phyloP scores from a whole-genome alignment of 2,797 vertebrate species.

The Agapornis canus region DNA sequence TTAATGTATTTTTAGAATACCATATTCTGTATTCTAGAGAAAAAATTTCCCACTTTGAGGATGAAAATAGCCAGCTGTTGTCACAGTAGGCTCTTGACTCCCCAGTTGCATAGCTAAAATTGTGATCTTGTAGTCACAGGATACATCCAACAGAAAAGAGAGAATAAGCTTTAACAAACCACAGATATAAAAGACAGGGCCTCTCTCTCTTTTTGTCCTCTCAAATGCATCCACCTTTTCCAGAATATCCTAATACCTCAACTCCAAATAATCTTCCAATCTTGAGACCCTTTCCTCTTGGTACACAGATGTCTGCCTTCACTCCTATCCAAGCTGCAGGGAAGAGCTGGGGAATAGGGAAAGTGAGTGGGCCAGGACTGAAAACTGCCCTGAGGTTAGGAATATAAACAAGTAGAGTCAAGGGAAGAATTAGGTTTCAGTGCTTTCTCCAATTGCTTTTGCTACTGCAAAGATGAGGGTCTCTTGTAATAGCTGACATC shows the following conservation, averaged over 20 bases:
- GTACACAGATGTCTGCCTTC: background rate
- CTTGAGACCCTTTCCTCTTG: background rate
- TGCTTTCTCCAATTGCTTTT: background rate
- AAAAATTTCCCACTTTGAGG: background rate
- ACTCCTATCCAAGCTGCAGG: background rate
- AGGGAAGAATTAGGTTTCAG: background rate
- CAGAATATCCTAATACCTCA: background rate
- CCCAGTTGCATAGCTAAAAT: background rate
- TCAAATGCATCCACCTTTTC: background rate
- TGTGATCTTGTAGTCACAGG: background rate
- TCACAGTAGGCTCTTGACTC: background rate
- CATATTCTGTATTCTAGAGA: background rate
- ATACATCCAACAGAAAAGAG: background rate
- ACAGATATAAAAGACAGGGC: background rate
- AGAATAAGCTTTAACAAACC: background rate
- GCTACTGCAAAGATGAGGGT: background rate
- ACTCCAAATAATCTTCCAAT: background rate
- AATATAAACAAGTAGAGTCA: background rate
- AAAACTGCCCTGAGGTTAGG: background rate
- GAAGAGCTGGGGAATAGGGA: background rate
- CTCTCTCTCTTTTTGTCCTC: background rate
- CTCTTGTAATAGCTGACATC: background rate
- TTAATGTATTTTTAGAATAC: conserved; percentile 38
- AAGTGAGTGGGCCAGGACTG: accelerated
- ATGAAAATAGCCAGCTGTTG: conserved; percentile 20